phyloP scores from a whole-genome alignment of 2,888 invertebrate species.

The Spilosoma lubricipeda region DNA sequence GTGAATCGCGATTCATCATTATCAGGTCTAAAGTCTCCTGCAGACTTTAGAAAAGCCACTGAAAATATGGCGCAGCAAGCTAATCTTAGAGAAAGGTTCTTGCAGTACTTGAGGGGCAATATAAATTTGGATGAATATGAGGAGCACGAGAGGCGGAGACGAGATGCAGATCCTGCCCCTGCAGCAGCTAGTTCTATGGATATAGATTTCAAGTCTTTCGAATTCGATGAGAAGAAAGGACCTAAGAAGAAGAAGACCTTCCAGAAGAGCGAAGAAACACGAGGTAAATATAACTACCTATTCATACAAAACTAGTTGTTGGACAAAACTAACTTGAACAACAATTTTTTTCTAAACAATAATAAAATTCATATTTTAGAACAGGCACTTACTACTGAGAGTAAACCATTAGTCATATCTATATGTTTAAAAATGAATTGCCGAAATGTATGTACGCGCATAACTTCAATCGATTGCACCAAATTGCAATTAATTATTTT shows the following conservation, averaged over 20 bases:
- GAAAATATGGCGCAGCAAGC: slow-evolving; percentile 72
- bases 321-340: not conserved
- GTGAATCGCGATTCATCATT: slow-evolving; percentile 71
- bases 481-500: too few relatives aligned
- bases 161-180: slow-evolving; percentile 76
- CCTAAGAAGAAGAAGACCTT: slow-evolving; percentile 79
- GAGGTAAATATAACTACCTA: slow-evolving; percentile 61
- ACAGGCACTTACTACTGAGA: too few relatives aligned
- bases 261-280: slow-evolving; percentile 72
- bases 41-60: slow-evolving; percentile 68
- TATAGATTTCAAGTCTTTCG: slow-evolving; percentile 86
- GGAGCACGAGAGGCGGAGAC: slow-evolving; percentile 69
- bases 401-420: too few relatives aligned
- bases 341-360: too few relatives aligned
- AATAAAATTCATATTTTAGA: too few relatives aligned
- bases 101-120: slow-evolving; percentile 75
- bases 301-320: not conserved
- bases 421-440: too few relatives aligned
- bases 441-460: too few relatives aligned
- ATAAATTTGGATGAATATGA: slow-evolving; percentile 70
- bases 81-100: slow-evolving; percentile 67
- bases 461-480: too few relatives aligned
- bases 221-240: slow-evolving; percentile 84
- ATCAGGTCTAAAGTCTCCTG: slow-evolving; percentile 63
- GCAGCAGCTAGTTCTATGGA: slow-evolving; percentile 70